A percentile compares a stretch with the other conserved stretches of the same genome.
Conservation (phyloP, 2,113 vertebrate species). For the Elachura formosa region DNA sequence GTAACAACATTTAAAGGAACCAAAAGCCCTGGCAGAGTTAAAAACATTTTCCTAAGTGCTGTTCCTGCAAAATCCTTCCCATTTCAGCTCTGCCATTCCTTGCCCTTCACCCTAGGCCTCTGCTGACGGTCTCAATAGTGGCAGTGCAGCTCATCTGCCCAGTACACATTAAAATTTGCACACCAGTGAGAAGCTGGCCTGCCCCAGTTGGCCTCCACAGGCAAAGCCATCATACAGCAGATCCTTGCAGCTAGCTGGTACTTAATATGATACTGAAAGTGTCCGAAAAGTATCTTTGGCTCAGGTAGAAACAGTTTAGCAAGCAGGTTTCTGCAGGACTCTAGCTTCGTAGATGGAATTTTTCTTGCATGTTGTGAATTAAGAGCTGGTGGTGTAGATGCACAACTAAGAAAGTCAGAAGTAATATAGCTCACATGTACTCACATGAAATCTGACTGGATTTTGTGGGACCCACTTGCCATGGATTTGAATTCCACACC, state of each 20-base stretch:
- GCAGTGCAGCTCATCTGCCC: neutral
- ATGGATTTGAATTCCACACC: slow-evolving; percentile 99
- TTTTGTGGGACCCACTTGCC: slow-evolving; percentile 95
- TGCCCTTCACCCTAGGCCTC: neutral
- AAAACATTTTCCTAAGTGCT: neutral
- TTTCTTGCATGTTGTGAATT: neutral
- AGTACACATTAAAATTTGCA: neutral
- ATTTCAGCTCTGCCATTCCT: neutral
- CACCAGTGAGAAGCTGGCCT: neutral
- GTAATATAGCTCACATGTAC: slow-evolving; percentile 21
- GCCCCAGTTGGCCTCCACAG: neutral
- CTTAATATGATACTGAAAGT: neutral
- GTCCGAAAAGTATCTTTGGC: neutral
- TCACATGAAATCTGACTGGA: slow-evolving; percentile 95
- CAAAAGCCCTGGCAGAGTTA: neutral
- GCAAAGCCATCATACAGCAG: neutral
- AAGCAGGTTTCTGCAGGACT: neutral
- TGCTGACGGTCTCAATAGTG: neutral
- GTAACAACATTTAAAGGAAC: neutral
- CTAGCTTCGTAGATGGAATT: neutral
- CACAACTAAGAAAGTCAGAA: neutral
- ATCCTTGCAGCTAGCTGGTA: neutral
- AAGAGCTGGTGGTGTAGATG: neutral
- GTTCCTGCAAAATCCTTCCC: neutral
- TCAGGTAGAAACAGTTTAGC: neutral